Evolutionary conservation across 1,140 invertebrate species (phyloP).

Genomic region (Eurytemora carolleeae): DNA sequence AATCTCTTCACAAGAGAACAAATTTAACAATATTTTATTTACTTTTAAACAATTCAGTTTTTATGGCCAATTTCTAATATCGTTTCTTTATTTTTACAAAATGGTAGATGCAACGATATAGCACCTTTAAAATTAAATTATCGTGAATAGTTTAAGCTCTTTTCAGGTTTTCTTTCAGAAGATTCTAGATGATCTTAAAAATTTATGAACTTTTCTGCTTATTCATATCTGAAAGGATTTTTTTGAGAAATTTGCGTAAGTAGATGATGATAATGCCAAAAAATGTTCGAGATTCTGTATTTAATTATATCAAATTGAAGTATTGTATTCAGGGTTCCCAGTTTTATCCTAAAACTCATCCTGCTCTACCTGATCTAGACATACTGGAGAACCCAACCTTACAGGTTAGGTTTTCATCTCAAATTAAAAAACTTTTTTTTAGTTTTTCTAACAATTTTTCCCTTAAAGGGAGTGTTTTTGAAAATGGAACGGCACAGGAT

Average conservation of each 20-base stretch:
- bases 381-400: slow-evolving; percentile 67
- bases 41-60: too few relatives aligned
- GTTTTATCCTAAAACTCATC: slow-evolving; percentile 61
- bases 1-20: too few relatives aligned
- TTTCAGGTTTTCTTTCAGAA: background rate
- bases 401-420: slow-evolving; percentile 25
- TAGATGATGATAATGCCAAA: too few relatives aligned
- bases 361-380: slow-evolving; percentile 63
- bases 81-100: too few relatives aligned
- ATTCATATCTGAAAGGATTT: slow-evolving; percentile 2
- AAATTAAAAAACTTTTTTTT: background rate
- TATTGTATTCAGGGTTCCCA: slow-evolving; percentile 45
- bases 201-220: background rate
- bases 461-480: background rate
- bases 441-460: background rate
- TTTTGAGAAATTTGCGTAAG: background rate
- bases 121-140: too few relatives aligned
- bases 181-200: background rate
- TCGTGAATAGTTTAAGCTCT: background rate
- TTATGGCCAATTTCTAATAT: too few relatives aligned
- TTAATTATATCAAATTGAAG: background rate
- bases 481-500: background rate
- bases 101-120: too few relatives aligned
- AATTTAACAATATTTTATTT: too few relatives aligned
- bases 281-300: slow-evolving; percentile 2